Percentiles rank a stretch among this genome's conserved stretches.
Evolutionary conservation across 2,797 vertebrate species (phyloP).

Genomic region (Fistularia tabacaria): DNA sequence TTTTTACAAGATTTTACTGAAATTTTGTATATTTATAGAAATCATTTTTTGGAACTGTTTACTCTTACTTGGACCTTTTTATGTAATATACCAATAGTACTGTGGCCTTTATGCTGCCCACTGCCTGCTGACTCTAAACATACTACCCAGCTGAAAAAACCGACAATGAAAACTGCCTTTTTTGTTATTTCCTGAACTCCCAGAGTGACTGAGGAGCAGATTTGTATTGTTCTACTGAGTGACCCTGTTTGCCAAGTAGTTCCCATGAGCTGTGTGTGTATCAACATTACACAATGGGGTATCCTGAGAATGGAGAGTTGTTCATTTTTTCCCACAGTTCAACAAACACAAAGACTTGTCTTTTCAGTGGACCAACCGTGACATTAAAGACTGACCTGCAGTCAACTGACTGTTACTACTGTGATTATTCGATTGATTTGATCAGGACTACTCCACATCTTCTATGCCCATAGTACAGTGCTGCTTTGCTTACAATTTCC

Average conservation of each 20-base stretch:
- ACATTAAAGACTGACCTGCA: constrained; percentile 19
- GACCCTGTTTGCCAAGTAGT: constrained; percentile 51
- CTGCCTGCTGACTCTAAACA: constrained; percentile 33
- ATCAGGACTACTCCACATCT: too few species aligned
- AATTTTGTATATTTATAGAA: constrained; percentile 44
- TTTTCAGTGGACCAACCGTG: constrained; percentile 24
- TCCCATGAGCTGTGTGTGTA: constrained; percentile 61
- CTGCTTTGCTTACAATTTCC: too few species aligned
- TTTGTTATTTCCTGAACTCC: constrained; percentile 65
- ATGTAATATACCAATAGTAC: constrained; percentile 49
- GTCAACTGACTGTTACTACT: constrained; percentile 8
- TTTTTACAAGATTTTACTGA: constrained; percentile 43
- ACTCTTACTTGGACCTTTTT: constrained; percentile 37
- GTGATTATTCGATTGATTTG: constrained; percentile 15
- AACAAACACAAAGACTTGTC: constrained; percentile 27
- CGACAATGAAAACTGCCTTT: constrained; percentile 38
- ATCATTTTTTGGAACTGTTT: constrained; percentile 19
- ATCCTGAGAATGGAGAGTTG: constrained; percentile 54
- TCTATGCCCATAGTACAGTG: too few species aligned
- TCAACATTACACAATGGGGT: constrained; percentile 59
- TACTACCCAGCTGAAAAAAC: constrained; percentile 28
- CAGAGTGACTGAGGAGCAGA: constrained; percentile 36
- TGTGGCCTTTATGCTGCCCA: constrained; percentile 26
- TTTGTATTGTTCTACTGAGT: constrained; percentile 65
- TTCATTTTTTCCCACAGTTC: constrained; percentile 66